phyloP scores from a whole-genome alignment of 2,113 vertebrate species.

The Lagopus leucura region DNA sequence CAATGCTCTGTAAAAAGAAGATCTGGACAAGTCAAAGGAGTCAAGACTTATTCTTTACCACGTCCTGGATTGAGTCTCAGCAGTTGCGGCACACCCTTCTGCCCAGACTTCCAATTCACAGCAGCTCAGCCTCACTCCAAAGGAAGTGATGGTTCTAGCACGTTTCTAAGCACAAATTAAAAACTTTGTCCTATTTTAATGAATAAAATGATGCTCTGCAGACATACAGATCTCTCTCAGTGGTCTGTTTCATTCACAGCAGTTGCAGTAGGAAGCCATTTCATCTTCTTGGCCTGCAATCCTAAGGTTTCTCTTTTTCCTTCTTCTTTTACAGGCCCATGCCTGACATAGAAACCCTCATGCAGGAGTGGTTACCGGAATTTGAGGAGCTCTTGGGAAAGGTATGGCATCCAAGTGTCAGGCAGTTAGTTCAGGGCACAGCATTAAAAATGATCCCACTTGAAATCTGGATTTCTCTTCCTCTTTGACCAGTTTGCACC shows the following conservation, averaged over 20 bases:
- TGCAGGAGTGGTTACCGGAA: conserved; percentile 96
- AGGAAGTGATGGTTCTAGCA: background rate
- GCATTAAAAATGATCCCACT: background rate
- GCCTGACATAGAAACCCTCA: conserved; percentile 92
- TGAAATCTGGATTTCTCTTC: background rate
- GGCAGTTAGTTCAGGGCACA: fast-evolving
- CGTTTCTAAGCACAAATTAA: background rate
- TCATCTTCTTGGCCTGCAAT: fast-evolving
- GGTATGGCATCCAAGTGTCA: conserved; percentile 45
- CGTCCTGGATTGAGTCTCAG: background rate
- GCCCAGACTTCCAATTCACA: background rate
- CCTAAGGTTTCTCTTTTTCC: background rate
- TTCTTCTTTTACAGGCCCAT: conserved; percentile 77
- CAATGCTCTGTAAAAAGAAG: background rate
- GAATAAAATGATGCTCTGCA: fast-evolving
- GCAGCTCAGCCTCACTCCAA: background rate
- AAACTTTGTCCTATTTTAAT: background rate
- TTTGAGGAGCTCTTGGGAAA: conserved; percentile 92
- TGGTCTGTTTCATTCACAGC: background rate
- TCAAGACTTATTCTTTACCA: background rate
- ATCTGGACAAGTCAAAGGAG: background rate
- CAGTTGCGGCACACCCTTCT: background rate
- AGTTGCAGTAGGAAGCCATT: fast-evolving
- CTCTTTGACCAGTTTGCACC: fast-evolving
- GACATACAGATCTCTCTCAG: fast-evolving